Base-by-base conservation (phyloP, 2,113 vertebrate species). In the Oostethus manadensis region DNA sequence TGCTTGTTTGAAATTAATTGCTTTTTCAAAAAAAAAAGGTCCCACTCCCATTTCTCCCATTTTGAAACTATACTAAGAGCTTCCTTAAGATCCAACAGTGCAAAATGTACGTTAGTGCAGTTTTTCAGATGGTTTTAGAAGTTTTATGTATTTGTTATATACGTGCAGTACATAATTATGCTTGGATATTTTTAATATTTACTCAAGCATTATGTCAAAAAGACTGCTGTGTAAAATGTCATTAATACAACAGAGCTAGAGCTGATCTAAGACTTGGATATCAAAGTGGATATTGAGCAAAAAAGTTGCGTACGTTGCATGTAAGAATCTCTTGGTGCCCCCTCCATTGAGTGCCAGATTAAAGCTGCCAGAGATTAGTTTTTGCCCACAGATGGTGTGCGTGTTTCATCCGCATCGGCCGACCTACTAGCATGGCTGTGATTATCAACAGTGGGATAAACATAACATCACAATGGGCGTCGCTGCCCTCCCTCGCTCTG, bases 351-450 rank as follows among this genome's bases (percentile, higher is more conserved):
- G 62, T 17, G n/a, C 45, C 53, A 62, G 61, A 81, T 71, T 80
- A 85, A 84, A 79, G 81, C 73, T 22, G 14, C 35, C 56, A 56
- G 71, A 75, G 82, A 87, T 87, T 87, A 86, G 75, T 77, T 51
- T 48, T 49, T 50, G 64, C 20, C 74, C 76, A 69, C 84, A 88
- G 86, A 88, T 88, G 82, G 82, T 69, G 44, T 69, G 61, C 68
- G 70, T 71, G 79, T 58, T 73, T 63, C 44, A 51, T 76, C 63
- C 55, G 64, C 75, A 71, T 80, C 66, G 4, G 22, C 59, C 77
- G 76, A 81, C 81, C 74, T 50, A n/a, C 62, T 67, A 51, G 46
- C 62, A 45, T 51, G 50, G 57, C 55, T 66, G 48, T 45, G 56
- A 76, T 76, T 61, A 68, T 64, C 62, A 70, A 44, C 64, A 72